Conservation (phyloP, 2,888 invertebrate species). For the Penaeus monodon region DNA sequence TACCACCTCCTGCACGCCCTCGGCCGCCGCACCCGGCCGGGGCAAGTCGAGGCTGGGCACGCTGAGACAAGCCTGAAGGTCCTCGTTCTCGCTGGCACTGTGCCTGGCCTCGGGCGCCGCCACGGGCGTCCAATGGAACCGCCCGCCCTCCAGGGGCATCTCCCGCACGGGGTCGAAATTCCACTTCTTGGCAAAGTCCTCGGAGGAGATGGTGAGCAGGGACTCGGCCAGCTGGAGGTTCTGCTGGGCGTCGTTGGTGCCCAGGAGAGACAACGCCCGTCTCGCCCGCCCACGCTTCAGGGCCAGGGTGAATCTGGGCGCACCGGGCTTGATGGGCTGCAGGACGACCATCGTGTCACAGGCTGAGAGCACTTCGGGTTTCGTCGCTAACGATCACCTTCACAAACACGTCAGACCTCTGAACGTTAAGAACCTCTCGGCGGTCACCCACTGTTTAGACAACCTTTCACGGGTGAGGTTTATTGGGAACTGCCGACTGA, state of each 20-base stretch:
- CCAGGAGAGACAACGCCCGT: constrained; percentile 32
- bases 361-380: too few species aligned
- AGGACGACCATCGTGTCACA: background rate
- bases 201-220: constrained; percentile 45
- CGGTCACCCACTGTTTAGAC: too few species aligned
- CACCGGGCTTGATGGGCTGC: constrained; percentile 15
- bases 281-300: constrained; percentile 31
- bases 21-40: too few species aligned
- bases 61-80: too few species aligned
- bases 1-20: too few species aligned
- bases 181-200: constrained; percentile 50
- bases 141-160: constrained; percentile 25
- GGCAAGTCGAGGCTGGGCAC: too few species aligned
- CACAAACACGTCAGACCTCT: background rate
- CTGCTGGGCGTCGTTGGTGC: constrained; percentile 26
- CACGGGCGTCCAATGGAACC: constrained; percentile 32
- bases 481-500: too few species aligned
- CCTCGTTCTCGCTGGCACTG: too few species aligned
- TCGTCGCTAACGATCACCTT: background rate
- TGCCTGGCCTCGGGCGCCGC: background rate
- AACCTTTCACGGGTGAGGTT: too few species aligned
- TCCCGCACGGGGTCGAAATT: constrained; percentile 42
- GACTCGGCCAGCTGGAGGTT: constrained; percentile 43
- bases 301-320: background rate
- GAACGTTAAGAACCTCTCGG: too few species aligned